A percentile compares a stretch with the other conserved stretches of the same genome.
Conservation (phyloP, 2,888 invertebrate species). For the Pyralis farinalis region DNA sequence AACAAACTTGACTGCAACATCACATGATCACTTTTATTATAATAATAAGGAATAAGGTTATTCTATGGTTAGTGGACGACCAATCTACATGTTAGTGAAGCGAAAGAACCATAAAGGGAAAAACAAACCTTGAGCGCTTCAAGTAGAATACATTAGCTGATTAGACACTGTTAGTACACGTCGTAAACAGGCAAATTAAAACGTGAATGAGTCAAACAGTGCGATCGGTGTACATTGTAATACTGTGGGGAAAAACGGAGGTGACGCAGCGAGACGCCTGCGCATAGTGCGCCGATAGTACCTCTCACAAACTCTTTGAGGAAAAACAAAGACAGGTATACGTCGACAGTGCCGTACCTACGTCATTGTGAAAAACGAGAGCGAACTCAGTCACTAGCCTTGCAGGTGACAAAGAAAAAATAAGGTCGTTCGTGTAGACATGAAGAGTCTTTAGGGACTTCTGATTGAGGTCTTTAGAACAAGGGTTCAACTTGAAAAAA, state of each 20-base stretch:
- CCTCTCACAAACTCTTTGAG: conserved; percentile 4
- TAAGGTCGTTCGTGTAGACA: conserved; percentile 8
- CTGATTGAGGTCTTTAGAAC: neutral
- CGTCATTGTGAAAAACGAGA: conserved; percentile 48
- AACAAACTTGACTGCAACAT: neutral
- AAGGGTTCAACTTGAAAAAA: neutral
- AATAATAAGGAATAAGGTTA: neutral
- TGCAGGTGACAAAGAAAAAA: conserved; percentile 16
- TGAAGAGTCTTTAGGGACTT: neutral
- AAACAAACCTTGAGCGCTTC: conserved; percentile 26
- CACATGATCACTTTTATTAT: neutral
- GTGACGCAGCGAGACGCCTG: conserved; percentile 39
- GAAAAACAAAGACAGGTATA: conserved; percentile 8
- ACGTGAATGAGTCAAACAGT: conserved; percentile 28
- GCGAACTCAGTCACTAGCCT: conserved; percentile 28
- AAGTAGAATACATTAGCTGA: conserved; percentile 9
- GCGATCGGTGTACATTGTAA: conserved; percentile 31
- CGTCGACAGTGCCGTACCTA: conserved; percentile 23
- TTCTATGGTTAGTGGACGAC: conserved; percentile 37
- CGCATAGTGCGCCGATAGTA: conserved; percentile 27
- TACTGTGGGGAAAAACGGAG: conserved; percentile 34
- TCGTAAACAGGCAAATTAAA: conserved; percentile 17
- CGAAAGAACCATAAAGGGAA: conserved; percentile 6
- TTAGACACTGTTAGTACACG: conserved; percentile 10
- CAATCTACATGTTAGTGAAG: conserved; percentile 26